phyloP scores from a whole-genome alignment of 2,113 vertebrate species.

The Phaetusa simplex region DNA sequence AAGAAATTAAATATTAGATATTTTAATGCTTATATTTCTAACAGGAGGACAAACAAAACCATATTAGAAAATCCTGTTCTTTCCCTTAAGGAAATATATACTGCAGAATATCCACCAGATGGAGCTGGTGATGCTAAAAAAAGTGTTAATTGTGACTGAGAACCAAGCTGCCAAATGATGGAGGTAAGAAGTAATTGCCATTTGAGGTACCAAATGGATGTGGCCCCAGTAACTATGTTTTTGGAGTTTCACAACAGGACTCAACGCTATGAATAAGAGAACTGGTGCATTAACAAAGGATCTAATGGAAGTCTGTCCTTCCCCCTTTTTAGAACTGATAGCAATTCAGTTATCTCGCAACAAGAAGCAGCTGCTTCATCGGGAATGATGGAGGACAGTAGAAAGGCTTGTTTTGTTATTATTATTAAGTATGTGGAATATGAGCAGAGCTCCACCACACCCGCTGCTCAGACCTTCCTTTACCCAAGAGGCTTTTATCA shows the following conservation, averaged over 20 bases:
- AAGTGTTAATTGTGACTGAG: neutral
- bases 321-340: neutral
- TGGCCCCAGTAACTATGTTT: neutral
- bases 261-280: neutral
- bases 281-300: neutral
- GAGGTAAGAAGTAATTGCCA: neutral
- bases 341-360: neutral
- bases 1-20: neutral
- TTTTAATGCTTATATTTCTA: neutral
- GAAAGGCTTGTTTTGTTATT: neutral
- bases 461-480: neutral
- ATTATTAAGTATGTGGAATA: neutral
- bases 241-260: neutral
- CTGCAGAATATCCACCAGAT: conserved; percentile 13
- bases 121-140: neutral
- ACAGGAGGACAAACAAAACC: neutral
- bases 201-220: neutral
- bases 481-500: neutral
- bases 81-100: neutral
- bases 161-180: too few relatives aligned
- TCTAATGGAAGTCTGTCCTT: neutral
- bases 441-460: neutral
- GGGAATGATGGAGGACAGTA: neutral
- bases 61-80: neutral
- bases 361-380: neutral